phyloP scores from a whole-genome alignment of 2,888 invertebrate genomes.

The Brachylomia viminalis region DNA sequence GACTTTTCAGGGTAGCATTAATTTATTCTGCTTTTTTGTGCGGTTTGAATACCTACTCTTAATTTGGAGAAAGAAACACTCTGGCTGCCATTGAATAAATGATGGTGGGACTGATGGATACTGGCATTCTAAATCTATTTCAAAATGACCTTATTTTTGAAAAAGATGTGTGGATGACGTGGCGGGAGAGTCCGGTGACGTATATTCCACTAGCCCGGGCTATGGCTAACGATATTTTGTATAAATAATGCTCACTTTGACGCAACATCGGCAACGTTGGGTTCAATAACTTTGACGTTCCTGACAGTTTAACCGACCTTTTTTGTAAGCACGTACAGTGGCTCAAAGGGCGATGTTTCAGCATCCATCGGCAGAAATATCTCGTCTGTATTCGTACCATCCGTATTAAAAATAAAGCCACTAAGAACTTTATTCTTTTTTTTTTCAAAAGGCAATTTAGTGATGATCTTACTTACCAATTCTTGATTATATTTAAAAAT shows the following conservation, averaged over 20 bases:
- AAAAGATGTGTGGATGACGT: constrained; percentile 63
- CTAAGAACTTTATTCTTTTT: neutral
- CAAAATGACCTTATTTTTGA: constrained; percentile 76
- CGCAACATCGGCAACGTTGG: constrained; percentile 27
- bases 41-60: constrained; percentile 7
- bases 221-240: constrained; percentile 60
- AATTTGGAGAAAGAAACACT: constrained; percentile 66
- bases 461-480: neutral
- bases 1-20: constrained; percentile 57
- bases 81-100: constrained; percentile 79
- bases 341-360: constrained; percentile 48
- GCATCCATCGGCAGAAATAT: constrained; percentile 22
- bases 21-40: constrained; percentile 53
- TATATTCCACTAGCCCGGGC: constrained; percentile 65
- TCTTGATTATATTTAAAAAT: neutral
- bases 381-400: neutral
- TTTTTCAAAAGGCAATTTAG: neutral
- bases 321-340: constrained; percentile 56
- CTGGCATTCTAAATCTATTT: constrained; percentile 78
- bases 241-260: constrained; percentile 68
- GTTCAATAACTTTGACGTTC: constrained; percentile 49
- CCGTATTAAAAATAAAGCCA: neutral
- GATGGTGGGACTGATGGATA: constrained; percentile 78
- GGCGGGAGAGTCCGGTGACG: constrained; percentile 63
- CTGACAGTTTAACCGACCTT: constrained; percentile 53